phyloP scores from a whole-genome alignment of 2,888 invertebrate genomes.

The Leptura quadrifasciata region DNA sequence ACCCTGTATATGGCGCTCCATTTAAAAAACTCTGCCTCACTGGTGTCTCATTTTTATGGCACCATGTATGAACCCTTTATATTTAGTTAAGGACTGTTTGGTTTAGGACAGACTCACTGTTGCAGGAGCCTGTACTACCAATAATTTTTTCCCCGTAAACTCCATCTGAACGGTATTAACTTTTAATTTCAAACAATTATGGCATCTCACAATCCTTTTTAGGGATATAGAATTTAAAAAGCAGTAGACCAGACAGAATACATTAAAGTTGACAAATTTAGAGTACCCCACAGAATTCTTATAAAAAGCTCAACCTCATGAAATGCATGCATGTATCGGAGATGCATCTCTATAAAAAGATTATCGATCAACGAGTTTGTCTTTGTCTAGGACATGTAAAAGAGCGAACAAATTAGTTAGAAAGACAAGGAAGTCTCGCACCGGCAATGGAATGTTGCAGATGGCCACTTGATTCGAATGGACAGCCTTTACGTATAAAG shows the following conservation, averaged over 20 bases:
- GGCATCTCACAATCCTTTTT: no score
- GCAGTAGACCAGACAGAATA: not conserved
- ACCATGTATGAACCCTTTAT: no score
- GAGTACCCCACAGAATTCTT: not conserved
- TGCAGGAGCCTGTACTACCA: no score
- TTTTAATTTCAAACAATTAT: no score
- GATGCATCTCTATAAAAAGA: slow-evolving; percentile 16
- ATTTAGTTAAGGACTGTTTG: no score
- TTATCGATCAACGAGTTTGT: slow-evolving; percentile 6
- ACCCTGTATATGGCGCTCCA: no score
- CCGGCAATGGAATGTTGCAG: slow-evolving; percentile 18
- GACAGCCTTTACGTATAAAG: slow-evolving; percentile 8
- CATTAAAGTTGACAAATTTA: slow-evolving; percentile 2
- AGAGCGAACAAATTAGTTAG: slow-evolving; percentile 18
- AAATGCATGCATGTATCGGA: slow-evolving; percentile 3
- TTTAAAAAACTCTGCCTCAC: no score
- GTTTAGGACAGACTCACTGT: no score
- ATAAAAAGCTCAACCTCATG: not conserved
- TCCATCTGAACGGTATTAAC: no score
- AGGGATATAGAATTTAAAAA: no score
- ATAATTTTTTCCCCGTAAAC: no score
- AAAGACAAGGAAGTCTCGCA: slow-evolving; percentile 12
- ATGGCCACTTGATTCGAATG: slow-evolving; percentile 5
- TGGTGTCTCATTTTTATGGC: no score
- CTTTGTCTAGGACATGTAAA: slow-evolving; percentile 14